Evolutionary conservation across 2,797 vertebrate species (phyloP), one percentile per base, ranked within the genome.

Genomic region (Acrocephalus scirpaceus): DNA sequence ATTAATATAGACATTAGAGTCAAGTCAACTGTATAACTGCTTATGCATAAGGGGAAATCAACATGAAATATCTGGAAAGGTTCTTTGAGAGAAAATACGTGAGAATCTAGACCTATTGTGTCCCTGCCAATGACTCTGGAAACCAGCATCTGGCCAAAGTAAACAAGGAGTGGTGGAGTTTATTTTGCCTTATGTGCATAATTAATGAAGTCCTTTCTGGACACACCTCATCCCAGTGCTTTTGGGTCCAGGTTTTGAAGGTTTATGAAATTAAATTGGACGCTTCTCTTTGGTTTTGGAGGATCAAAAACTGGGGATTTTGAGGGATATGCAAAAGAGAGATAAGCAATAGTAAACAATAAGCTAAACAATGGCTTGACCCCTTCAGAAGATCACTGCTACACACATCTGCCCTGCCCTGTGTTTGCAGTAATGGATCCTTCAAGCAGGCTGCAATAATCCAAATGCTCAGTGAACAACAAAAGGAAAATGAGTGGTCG

Each of bases 1-100:
- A 96, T 96, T 95, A 93, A 96, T 95, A 90, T 71, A 94, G 95
- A 95, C 91, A 90, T 83, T 95, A 94, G 58, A 65, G 57, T 58
- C 83, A 87, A 95, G 61, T 82, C 78, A 87, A 72, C 70, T 86
- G 76, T 32, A 17, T 74, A 74, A 82, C 82, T 91, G 70, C 74
- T 90, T 86, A 71, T 73, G 53, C 64, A 60, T 72, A 85, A 83
- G 36, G 58, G 45, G 25, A 82, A 85, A 90, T 58, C 53, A 73
- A 87, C 62, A 44, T 13, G 23, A 78, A 83, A 85, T 93, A 84
- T 80, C 61, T 82, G 36, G 60, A 69, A 96, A 78, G 65, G 45
- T 64, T 79, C n/a, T 92, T 50, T 48, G 44, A 89, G 21, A 61
- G 54, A 85, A 90, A 95, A 74, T n/a, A 23, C 2, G 15, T 42